Conservation (phyloP, 2,797 vertebrate genomes). For the Cheirogaleus major region DNA sequence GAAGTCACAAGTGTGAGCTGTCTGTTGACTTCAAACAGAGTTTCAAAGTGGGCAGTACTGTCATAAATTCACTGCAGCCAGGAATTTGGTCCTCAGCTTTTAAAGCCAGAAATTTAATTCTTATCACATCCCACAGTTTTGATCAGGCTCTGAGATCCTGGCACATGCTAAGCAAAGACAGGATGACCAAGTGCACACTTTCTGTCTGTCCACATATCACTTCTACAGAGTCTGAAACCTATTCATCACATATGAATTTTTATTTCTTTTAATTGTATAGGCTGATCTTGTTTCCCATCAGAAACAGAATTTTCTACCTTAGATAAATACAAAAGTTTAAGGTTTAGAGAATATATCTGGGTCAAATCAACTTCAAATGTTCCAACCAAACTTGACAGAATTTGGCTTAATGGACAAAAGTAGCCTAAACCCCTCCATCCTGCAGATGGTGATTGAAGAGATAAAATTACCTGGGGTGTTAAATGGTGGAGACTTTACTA, state of each 20-base stretch:
- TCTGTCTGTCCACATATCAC: not conserved
- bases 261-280: not conserved
- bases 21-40: not conserved
- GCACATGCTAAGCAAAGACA: not conserved
- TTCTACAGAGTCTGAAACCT: not conserved
- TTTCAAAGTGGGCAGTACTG: not conserved
- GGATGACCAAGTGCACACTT: not conserved
- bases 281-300: not conserved
- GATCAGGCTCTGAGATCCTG: not conserved
- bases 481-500: not conserved
- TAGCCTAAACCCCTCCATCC: not conserved
- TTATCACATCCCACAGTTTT: not conserved
- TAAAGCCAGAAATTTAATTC: not conserved
- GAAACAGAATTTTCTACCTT: not conserved
- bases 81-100: not conserved
- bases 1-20: not conserved
- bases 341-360: not conserved
- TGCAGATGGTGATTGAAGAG: not conserved
- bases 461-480: not conserved
- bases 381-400: not conserved
- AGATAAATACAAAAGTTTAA: slow-evolving; percentile 21
- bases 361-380: slow-evolving; percentile 5
- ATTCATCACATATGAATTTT: not conserved
- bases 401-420: slow-evolving; percentile 9
- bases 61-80: not conserved